Evolutionary conservation across 2,888 invertebrate genomes (phyloP).

Genomic region (Nephrotoma appendiculata): DNA sequence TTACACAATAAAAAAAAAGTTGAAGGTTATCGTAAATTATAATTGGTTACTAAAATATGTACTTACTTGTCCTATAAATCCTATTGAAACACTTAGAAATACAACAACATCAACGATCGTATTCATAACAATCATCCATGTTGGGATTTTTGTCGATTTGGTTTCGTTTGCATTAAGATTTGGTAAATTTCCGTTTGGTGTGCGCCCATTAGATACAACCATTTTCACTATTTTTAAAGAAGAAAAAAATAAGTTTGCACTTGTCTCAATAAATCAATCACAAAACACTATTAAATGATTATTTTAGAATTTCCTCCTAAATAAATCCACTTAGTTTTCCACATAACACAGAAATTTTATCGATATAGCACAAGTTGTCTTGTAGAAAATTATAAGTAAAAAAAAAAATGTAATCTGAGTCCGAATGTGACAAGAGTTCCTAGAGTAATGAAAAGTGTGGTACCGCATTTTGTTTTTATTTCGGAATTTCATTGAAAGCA

Average conservation of each 20-base stretch:
- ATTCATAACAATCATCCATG: not conserved
- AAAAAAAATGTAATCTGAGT: not conserved
- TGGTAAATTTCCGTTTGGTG: not conserved
- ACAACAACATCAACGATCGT: not conserved
- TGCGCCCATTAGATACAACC: not conserved
- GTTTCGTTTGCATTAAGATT: not conserved
- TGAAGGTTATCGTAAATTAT: no score
- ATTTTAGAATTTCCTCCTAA: not conserved
- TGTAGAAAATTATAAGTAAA: not conserved
- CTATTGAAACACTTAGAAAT: not conserved
- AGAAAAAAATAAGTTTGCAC: not conserved
- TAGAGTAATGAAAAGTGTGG: not conserved
- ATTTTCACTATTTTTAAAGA: not conserved
- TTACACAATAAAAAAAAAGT: no score
- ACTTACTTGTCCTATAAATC: constrained; percentile 1
- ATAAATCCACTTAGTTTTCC: not conserved
- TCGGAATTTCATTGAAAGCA: not conserved
- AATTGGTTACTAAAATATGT: not conserved
- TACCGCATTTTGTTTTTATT: not conserved
- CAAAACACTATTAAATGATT: not conserved
- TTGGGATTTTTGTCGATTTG: not conserved
- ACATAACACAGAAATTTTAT: not conserved
- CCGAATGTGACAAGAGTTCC: not conserved
- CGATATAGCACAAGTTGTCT: not conserved
- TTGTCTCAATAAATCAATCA: not conserved